These are phyloP conservation scores for Tupaia chinensis DNA, from an alignment of 2,113 vertebrate species.

Conservation along the genomic window DNA sequence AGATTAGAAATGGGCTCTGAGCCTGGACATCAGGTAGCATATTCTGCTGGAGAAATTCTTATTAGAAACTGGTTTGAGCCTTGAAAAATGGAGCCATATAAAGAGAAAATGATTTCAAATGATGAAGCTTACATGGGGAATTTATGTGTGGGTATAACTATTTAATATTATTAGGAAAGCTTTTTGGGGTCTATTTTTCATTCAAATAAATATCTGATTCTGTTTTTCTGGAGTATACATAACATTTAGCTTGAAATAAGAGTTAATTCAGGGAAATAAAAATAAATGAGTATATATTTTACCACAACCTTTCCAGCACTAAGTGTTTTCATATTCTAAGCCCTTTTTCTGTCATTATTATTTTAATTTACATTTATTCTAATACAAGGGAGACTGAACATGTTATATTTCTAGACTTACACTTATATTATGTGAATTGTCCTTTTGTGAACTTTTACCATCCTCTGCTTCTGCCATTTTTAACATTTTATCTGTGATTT, in stretches of 20 bases:
- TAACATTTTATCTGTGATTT: conserved; percentile 41
- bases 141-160: not conserved
- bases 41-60: not conserved
- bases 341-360: not conserved
- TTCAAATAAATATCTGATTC: conserved; percentile 53
- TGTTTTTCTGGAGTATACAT: conserved; percentile 4
- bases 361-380: conserved; percentile 20
- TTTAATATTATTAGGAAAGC: conserved; percentile 69
- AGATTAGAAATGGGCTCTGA: not conserved
- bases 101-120: not conserved
- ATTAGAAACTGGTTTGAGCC: not conserved
- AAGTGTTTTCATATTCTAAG: not conserved
- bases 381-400: not conserved
- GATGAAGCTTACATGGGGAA: conserved; percentile 21
- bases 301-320: not conserved
- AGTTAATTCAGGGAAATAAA: not conserved
- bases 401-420: conserved; percentile 20
- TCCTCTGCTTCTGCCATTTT: not conserved
- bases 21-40: not conserved
- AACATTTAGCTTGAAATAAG: conserved; percentile 72
- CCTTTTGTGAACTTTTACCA: not conserved
- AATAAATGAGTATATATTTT: not conserved
- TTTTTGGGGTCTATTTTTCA: not conserved
- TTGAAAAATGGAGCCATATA: not conserved
- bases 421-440: conserved; percentile 24